Conservation (phyloP, 2,888 invertebrate species). For the Colostygia pectinataria region DNA sequence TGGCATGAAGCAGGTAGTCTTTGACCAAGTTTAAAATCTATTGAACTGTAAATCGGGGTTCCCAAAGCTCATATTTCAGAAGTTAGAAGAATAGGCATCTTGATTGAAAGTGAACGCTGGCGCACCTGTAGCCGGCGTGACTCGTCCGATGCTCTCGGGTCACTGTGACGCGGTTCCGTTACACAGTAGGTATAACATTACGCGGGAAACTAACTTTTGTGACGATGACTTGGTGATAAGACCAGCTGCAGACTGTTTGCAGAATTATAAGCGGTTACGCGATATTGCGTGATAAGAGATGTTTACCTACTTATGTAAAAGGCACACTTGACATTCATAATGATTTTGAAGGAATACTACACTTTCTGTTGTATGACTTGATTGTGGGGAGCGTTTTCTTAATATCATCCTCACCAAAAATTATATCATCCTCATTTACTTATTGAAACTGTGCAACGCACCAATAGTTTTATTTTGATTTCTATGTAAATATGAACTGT, state of each 20-base stretch:
- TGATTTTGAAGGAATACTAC: no score
- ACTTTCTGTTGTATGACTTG: no score
- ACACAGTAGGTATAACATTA: slow-evolving; percentile 43
- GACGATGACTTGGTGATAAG: slow-evolving; percentile 29
- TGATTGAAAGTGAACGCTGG: slow-evolving; percentile 72
- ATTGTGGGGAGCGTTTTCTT: no score
- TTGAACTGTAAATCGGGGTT: neutral
- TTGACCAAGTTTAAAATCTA: neutral
- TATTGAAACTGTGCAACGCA: no score
- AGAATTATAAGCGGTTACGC: slow-evolving; percentile 1
- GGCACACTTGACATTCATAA: no score
- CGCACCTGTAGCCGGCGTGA: slow-evolving; percentile 73
- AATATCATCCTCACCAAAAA: no score
- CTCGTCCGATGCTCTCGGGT: slow-evolving; percentile 61
- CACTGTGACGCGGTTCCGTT: slow-evolving; percentile 64
- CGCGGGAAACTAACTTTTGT: slow-evolving; percentile 39
- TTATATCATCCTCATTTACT: no score
- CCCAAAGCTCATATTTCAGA: slow-evolving; percentile 15
- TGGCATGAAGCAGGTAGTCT: no score
- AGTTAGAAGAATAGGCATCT: slow-evolving; percentile 56
- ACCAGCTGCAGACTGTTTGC: slow-evolving; percentile 6
- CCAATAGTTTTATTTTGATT: no score
- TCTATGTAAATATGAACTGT: no score
- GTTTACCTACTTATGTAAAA: no score
- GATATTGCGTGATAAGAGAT: no score